These are phyloP conservation scores for Crotophaga sulcirostris DNA, from an alignment of 2,113 vertebrate species.

Conservation along the genomic window DNA sequence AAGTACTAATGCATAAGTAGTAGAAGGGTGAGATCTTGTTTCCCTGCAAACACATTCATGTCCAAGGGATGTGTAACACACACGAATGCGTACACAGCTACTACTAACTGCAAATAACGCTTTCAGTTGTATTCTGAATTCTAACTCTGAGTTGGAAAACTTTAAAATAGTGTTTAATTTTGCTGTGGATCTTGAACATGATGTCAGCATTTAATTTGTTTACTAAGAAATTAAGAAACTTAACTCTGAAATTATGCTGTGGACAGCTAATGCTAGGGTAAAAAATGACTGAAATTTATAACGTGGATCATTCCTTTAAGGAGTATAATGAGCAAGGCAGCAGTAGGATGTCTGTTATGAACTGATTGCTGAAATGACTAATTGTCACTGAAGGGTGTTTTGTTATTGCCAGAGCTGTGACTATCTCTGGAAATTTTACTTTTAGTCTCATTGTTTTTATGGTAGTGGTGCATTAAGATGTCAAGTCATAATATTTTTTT, in stretches of 20 bases:
- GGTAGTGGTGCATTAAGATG: conserved; percentile 69
- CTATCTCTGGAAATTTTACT: conserved; percentile 69
- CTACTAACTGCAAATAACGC: neutral
- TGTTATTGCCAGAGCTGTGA: conserved; percentile 40
- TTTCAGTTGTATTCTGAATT: neutral
- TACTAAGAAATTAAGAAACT: neutral
- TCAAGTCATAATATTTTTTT: conserved; percentile 69
- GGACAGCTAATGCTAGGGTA: neutral
- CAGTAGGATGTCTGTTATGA: conserved; percentile 21
- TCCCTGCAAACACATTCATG: neutral
- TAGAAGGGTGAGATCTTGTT: neutral
- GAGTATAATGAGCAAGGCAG: conserved; percentile 31
- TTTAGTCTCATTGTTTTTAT: conserved; percentile 71
- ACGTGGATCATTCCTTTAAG: neutral
- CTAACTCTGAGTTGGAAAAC: neutral
- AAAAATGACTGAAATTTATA: conserved; percentile 26
- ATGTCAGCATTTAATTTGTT: conserved; percentile 13
- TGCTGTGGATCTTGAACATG: neutral
- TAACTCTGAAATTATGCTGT: conserved; percentile 18
- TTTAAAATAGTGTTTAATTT: neutral
- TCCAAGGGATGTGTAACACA: neutral
- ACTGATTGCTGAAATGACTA: conserved; percentile 62
- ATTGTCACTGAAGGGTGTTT: conserved; percentile 43
- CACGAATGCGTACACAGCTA: rapidly evolving
- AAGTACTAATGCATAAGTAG: neutral